A percentile compares a stretch with the other conserved stretches of the same genome.
Evolutionary conservation across 1,140 invertebrate genomes (phyloP).

Genomic region (Parasteatoda tepidariorum): DNA sequence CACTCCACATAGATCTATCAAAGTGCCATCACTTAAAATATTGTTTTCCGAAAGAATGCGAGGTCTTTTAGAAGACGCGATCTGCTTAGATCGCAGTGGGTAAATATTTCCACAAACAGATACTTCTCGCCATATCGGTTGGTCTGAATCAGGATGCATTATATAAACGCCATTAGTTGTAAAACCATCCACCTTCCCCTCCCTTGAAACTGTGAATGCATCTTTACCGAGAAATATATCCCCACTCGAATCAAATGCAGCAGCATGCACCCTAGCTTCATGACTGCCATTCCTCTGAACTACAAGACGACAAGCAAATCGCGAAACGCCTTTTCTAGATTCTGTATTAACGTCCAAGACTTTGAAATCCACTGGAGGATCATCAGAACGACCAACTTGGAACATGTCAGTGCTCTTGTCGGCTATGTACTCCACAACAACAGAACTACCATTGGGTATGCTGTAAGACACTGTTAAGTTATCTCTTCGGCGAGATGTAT

Average conservation of each 20-base stretch:
- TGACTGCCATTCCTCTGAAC: constrained; percentile 85
- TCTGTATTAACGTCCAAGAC: constrained; percentile 94
- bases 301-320: constrained; percentile 97
- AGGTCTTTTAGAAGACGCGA: constrained; percentile 66
- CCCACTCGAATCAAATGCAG: constrained; percentile 96
- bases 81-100: constrained; percentile 90
- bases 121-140: constrained; percentile 89
- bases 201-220: constrained; percentile 79
- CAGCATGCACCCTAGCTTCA: constrained; percentile 93
- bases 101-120: constrained; percentile 96
- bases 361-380: constrained; percentile 98
- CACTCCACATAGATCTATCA: constrained; percentile 99
- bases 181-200: constrained; percentile 96
- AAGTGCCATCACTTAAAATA: constrained; percentile 92
- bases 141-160: constrained; percentile 80
- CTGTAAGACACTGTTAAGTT: constrained; percentile 8
- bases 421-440: constrained; percentile 95
- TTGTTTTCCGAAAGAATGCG: constrained; percentile 82
- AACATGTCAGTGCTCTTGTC: constrained; percentile 98
- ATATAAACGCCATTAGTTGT: constrained; percentile 98
- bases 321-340: constrained; percentile 82
- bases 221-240: constrained; percentile 93
- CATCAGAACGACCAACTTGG: constrained; percentile 96
- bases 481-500: not conserved
- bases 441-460: constrained; percentile 69